Evolutionary conservation across 1,140 invertebrate genomes (phyloP).

Genomic region (Aphelinus atriplicis): DNA sequence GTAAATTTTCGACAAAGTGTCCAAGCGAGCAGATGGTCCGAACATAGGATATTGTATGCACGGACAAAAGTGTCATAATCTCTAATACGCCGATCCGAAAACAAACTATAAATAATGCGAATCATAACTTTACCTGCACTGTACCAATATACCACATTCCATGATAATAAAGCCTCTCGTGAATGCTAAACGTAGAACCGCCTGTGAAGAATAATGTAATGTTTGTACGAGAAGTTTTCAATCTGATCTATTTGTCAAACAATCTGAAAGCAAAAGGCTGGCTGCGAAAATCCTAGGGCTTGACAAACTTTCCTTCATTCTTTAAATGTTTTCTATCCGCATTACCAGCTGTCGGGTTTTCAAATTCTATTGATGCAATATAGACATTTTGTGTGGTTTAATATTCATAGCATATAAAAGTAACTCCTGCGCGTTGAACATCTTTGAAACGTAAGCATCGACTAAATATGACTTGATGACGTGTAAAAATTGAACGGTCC

Average conservation of each 20-base stretch:
- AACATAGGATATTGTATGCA: background rate
- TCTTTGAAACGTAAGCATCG: background rate
- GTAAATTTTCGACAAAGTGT: constrained; percentile 34
- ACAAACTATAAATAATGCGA: constrained; percentile 3
- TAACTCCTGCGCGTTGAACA: background rate
- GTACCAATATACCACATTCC: constrained; percentile 37
- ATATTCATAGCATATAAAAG: constrained; percentile 4
- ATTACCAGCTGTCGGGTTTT: background rate
- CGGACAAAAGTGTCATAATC: no score
- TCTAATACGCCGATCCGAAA: background rate
- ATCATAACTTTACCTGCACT: constrained; percentile 27
- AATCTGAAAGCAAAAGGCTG: background rate
- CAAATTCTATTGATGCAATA: background rate
- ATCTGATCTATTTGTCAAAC: constrained; percentile 1
- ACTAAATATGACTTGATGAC: background rate
- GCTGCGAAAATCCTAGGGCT: background rate
- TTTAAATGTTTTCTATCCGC: background rate
- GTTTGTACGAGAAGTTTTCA: constrained; percentile 38
- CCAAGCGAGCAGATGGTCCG: constrained; percentile 18
- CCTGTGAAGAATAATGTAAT: constrained; percentile 13
- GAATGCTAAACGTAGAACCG: constrained; percentile 22
- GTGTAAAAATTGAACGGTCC: background rate
- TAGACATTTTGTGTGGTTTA: background rate
- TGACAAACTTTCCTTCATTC: background rate
- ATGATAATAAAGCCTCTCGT: constrained; percentile 22